Conservation (phyloP, 2,113 vertebrate species). For the Elaphurus davidianus region DNA sequence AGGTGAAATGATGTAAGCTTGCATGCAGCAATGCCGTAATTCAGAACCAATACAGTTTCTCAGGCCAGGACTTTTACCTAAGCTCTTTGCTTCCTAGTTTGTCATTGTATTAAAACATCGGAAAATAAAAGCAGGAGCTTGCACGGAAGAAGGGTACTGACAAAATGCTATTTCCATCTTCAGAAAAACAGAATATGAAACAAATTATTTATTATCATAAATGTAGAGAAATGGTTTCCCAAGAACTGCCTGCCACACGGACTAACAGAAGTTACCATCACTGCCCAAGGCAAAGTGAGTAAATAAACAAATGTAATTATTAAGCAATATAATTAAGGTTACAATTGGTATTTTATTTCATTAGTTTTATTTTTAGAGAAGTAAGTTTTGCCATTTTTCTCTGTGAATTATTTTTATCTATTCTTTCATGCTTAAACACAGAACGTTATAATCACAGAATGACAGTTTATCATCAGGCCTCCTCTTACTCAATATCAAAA, state of each 20-base stretch:
- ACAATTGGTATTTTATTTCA: neutral
- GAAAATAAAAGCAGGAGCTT: neutral
- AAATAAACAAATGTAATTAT: conserved; percentile 17
- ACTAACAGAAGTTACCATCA: neutral
- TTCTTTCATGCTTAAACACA: neutral
- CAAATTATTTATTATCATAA: neutral
- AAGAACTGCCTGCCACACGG: neutral
- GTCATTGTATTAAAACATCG: neutral
- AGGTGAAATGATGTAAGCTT: neutral
- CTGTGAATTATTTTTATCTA: neutral
- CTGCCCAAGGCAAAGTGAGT: neutral
- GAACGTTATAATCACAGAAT: neutral
- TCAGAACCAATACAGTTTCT: neutral
- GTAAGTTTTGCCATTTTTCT: neutral
- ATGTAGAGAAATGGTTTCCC: neutral
- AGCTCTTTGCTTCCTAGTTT: neutral
- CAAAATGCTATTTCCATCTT: neutral
- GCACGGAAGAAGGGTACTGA: neutral
- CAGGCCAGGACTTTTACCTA: neutral
- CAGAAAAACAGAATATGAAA: neutral
- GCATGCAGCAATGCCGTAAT: neutral
- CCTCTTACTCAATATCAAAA: neutral
- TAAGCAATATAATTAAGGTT: conserved; percentile 3
- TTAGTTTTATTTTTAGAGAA: neutral
- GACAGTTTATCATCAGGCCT: neutral